Percentiles rank a stretch among this genome's conserved stretches.
These are phyloP conservation scores for Drosophila borborema DNA, from an alignment of 2,888 invertebrate genomes.

Conservation along the genomic window DNA sequence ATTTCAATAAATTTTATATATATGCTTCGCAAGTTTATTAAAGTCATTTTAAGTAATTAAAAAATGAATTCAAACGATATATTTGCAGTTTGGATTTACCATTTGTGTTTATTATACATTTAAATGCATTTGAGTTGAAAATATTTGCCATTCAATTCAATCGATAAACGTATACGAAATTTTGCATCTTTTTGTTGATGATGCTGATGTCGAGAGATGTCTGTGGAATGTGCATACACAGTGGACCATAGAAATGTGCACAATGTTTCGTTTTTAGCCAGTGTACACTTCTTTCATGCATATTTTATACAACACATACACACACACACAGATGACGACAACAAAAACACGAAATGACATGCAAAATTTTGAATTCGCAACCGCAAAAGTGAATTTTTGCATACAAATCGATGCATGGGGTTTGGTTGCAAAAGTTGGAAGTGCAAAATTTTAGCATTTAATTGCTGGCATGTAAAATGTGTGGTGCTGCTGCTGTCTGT, in stretches of 20 bases:
- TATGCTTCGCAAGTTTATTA: background rate
- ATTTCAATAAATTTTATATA: background rate
- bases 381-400: constrained; percentile 55
- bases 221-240: background rate
- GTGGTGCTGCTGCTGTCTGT: constrained; percentile 1
- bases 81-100: constrained; percentile 3
- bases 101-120: background rate
- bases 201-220: background rate
- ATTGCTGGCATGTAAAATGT: constrained; percentile 49
- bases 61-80: background rate
- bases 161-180: constrained; percentile 1
- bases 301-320: constrained; percentile 42
- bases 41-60: background rate
- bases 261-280: constrained; percentile 25
- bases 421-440: constrained; percentile 39
- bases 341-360: constrained; percentile 50
- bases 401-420: constrained; percentile 48
- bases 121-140: background rate
- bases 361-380: constrained; percentile 53
- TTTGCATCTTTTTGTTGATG: constrained; percentile 8
- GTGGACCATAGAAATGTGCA: constrained; percentile 36
- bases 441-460: constrained; percentile 63
- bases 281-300: constrained; percentile 51
- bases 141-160: constrained; percentile 8
- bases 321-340: constrained; percentile 17